Evolutionary conservation across 2,888 invertebrate species (phyloP).

Genomic region (Tetragonisca angustula): DNA sequence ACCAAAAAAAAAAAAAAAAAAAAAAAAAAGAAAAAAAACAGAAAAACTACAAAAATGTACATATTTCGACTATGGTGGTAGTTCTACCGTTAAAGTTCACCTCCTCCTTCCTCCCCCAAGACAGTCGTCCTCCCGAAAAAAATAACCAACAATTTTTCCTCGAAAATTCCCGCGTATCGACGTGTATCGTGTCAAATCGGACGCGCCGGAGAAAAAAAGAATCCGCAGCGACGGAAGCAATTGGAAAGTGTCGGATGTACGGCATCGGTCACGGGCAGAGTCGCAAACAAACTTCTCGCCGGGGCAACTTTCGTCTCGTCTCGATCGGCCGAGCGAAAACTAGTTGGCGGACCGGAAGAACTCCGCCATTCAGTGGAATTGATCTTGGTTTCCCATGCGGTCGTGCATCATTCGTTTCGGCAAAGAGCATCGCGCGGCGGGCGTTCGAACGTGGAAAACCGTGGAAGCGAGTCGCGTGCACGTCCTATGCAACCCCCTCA

Average conservation of each 20-base stretch:
- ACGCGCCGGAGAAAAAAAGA: slow-evolving; percentile 6
- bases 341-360: slow-evolving; percentile 9
- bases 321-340: slow-evolving; percentile 1
- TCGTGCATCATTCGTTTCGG: slow-evolving; percentile 39
- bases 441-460: slow-evolving; percentile 29
- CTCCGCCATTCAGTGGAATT: slow-evolving; percentile 28
- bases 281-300: slow-evolving; percentile 10
- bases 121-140: too few species aligned
- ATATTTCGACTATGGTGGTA: too few species aligned
- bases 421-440: slow-evolving; percentile 19
- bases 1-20: too few species aligned
- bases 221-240: slow-evolving; percentile 8
- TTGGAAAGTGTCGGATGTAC: slow-evolving; percentile 1
- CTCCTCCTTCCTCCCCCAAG: too few species aligned
- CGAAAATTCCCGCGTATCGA: not conserved
- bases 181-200: not conserved
- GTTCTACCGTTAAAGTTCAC: too few species aligned
- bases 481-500: not conserved
- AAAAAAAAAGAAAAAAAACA: too few species aligned
- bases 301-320: slow-evolving; percentile 8
- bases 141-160: not conserved
- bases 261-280: not conserved
- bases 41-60: too few species aligned
- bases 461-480: slow-evolving; percentile 29
- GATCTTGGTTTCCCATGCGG: slow-evolving; percentile 24